These are phyloP conservation scores for Tretioscincus oriximinensis DNA, from an alignment of 2,113 vertebrate species.

Conservation along the genomic window DNA sequence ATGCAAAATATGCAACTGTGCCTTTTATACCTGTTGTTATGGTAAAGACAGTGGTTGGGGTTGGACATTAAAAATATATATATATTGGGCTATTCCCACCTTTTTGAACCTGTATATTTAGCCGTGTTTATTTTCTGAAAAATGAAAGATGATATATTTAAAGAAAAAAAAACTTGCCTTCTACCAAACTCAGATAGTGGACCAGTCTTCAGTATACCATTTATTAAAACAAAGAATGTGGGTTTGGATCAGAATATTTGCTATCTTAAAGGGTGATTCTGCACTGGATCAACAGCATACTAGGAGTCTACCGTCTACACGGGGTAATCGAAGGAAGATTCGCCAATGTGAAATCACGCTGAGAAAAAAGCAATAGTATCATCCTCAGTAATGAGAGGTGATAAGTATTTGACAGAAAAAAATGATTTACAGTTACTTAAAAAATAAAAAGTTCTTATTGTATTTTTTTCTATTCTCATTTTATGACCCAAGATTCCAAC, in stretches of 20 bases:
- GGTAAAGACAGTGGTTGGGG: conserved; percentile 85
- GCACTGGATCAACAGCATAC: no score
- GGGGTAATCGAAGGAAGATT: no score
- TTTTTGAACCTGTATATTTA: conserved; percentile 82
- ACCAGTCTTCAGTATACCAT: conserved; percentile 79
- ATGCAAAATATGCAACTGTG: conserved; percentile 99
- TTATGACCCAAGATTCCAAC: conserved; percentile 51
- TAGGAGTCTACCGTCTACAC: no score
- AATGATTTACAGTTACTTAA: conserved; percentile 33
- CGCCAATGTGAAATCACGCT: background rate
- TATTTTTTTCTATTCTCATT: conserved; percentile 59
- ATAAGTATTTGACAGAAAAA: conserved; percentile 57
- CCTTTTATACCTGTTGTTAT: conserved; percentile 98
- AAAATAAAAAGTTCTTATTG: conserved; percentile 30
- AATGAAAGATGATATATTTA: conserved; percentile 79
- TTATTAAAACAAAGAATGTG: conserved; percentile 61
- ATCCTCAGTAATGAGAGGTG: conserved; percentile 41
- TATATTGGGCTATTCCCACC: conserved; percentile 82
- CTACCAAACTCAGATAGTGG: conserved; percentile 82
- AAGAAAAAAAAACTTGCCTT: conserved; percentile 73
- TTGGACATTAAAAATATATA: conserved; percentile 76
- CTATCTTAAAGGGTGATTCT: conserved; percentile 11
- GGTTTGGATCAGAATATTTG: conserved; percentile 56
- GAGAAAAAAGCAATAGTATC: conserved; percentile 38
- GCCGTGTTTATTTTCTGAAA: conserved; percentile 79